Evolutionary conservation across 2,888 invertebrate genomes (phyloP).

Genomic region (Calameuta filiformis): DNA sequence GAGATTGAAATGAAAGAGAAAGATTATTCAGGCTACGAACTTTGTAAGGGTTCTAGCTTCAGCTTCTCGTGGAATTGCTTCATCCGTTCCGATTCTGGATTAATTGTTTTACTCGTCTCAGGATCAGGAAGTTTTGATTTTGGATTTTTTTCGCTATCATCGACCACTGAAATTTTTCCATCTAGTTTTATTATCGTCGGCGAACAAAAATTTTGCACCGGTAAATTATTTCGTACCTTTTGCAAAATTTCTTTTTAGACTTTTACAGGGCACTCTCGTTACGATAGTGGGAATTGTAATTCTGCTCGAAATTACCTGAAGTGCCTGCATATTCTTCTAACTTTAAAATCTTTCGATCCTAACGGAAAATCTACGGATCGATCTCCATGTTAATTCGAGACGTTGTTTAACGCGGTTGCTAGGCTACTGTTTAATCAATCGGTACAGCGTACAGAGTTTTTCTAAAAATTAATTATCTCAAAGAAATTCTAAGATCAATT

Average conservation of each 20-base stretch:
- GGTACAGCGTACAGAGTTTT: background rate
- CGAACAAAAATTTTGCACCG: background rate
- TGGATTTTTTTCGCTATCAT: background rate
- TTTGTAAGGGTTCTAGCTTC: conserved; percentile 42
- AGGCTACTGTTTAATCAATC: background rate
- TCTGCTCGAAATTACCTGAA: background rate
- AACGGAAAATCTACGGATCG: background rate
- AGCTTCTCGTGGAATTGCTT: conserved; percentile 52
- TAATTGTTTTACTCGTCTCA: background rate
- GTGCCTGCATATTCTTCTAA: background rate
- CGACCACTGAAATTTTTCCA: background rate
- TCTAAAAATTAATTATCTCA: background rate
- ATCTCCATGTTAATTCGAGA: background rate
- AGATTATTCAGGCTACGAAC: conserved; percentile 20
- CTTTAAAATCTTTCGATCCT: background rate
- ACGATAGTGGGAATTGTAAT: background rate
- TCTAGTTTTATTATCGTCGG: background rate
- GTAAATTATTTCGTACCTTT: background rate
- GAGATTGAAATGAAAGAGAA: background rate
- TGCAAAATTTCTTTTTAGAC: background rate
- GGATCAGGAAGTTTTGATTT: background rate
- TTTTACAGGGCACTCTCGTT: background rate
- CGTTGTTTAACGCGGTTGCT: background rate
- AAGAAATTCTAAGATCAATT: background rate
- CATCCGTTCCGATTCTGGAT: conserved; percentile 46